These are phyloP conservation scores for Willowsia nigromaculata DNA, from an alignment of 2,888 invertebrate genomes.

Conservation along the genomic window DNA sequence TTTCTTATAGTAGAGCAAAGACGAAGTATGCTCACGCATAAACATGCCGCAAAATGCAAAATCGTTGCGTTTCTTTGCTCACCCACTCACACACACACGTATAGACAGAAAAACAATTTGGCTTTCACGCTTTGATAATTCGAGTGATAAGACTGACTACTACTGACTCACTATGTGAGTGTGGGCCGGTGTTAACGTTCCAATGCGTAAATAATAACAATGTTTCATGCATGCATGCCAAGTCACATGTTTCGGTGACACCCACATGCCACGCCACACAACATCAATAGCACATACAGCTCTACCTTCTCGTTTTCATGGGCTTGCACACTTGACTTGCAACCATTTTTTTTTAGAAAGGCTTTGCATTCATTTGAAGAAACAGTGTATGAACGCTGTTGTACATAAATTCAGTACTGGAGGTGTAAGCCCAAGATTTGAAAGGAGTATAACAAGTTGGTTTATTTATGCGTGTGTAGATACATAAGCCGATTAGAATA, in stretches of 20 bases:
- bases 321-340: conserved; percentile 3
- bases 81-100: neutral
- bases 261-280: conserved; percentile 20
- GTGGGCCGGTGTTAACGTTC: neutral
- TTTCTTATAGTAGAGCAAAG: neutral
- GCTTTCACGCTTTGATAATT: conserved; percentile 63
- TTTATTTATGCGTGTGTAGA: conserved; percentile 18
- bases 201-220: conserved; percentile 57
- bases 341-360: neutral
- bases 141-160: conserved; percentile 6
- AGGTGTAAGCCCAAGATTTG: neutral
- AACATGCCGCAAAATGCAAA: neutral
- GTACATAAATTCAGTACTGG: too few relatives aligned
- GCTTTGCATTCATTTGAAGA: too few relatives aligned
- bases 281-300: neutral
- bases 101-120: conserved; percentile 49
- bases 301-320: conserved; percentile 11
- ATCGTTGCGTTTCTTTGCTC: neutral
- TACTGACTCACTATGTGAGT: neutral
- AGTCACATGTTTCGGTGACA: conserved; percentile 48
- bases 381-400: too few relatives aligned
- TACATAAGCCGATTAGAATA: conserved; percentile 42
- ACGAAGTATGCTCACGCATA: neutral
- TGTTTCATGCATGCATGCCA: conserved; percentile 10
- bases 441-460: neutral